Conservation (phyloP, 1,140 invertebrate species). For the roundworm (Caenorhabditis elegans) region WBcel235 BX284606.5:637501-638000, state of each 20-base stretch:
- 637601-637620: too few relatives aligned
- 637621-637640: neutral
- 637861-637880: constrained; percentile 2
- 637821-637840: neutral
- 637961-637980: neutral
- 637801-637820: neutral
- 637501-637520: too few relatives aligned
- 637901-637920: neutral
- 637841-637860: neutral
- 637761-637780: constrained; percentile 17
- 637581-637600: too few relatives aligned
- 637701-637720: neutral
- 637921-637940: neutral
- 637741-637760: constrained; percentile 5
- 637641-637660: neutral
- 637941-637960: neutral
- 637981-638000: too few relatives aligned
- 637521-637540: too few relatives aligned
- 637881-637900: neutral
- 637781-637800: neutral
- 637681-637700: neutral
- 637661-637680: neutral
- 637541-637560: too few relatives aligned
- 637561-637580: too few relatives aligned
- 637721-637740: constrained; percentile 5